These are phyloP conservation scores for Pseudococcus longispinus DNA, from an alignment of 2,888 invertebrate species.

Conservation along the genomic window DNA sequence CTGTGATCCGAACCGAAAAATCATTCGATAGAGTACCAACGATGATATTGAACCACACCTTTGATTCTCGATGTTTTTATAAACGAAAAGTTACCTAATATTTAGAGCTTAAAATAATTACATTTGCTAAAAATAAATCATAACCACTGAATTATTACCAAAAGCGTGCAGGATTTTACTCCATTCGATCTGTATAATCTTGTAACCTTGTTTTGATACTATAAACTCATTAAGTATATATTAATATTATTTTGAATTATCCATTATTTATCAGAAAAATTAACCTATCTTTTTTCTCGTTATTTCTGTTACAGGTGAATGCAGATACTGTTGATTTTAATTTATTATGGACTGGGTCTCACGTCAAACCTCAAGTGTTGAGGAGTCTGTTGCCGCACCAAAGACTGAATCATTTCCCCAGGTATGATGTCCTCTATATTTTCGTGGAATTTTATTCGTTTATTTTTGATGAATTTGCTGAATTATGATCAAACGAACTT, in stretches of 20 bases:
- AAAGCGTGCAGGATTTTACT: neutral
- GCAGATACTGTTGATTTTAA: conserved; percentile 81
- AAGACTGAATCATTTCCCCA: conserved; percentile 94
- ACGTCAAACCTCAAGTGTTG: conserved; percentile 87
- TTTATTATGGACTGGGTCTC: conserved; percentile 90
- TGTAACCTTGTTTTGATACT: neutral
- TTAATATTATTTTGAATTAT: neutral
- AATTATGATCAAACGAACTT: too few species aligned
- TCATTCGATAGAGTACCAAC: neutral
- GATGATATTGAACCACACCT: neutral
- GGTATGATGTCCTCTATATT: conserved; percentile 65
- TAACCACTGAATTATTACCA: neutral
- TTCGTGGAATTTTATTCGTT: neutral
- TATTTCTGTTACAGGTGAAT: conserved; percentile 65
- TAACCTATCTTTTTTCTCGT: neutral
- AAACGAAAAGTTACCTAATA: neutral
- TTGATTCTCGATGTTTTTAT: neutral
- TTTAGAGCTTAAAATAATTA: too few species aligned
- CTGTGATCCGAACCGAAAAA: neutral
- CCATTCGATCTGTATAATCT: neutral
- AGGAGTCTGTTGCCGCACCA: conserved; percentile 85
- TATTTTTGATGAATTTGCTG: too few species aligned
- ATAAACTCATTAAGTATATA: neutral
- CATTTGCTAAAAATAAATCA: neutral
- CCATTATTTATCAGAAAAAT: neutral